Conservation (phyloP, 1,140 invertebrate species). For the Latrodectus geometricus region DNA sequence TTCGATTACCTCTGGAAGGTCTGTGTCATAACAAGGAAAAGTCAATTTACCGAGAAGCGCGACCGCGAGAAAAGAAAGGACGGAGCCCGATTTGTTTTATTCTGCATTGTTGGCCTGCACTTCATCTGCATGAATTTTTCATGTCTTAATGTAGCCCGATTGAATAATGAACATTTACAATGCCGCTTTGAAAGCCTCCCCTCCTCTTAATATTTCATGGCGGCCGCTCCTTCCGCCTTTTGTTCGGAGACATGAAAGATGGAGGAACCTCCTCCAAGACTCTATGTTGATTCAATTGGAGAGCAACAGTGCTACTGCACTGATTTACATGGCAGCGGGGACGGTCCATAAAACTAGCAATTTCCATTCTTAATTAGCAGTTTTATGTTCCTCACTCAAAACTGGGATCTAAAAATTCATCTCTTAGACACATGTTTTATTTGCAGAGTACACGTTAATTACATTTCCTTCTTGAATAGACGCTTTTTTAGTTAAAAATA, state of each 20-base stretch:
- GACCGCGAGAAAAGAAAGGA: conserved; percentile 49
- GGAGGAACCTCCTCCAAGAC: conserved; percentile 34
- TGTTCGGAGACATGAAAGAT: conserved; percentile 62
- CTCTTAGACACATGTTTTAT: no score
- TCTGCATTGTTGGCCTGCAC: conserved; percentile 61
- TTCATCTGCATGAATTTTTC: conserved; percentile 64
- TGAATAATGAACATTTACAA: conserved; percentile 64
- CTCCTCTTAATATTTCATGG: conserved; percentile 63
- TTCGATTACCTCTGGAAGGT: conserved; percentile 57
- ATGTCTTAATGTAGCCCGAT: conserved; percentile 63
- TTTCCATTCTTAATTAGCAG: no score
- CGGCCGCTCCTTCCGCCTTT: conserved; percentile 51
- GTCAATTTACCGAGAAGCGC: conserved; percentile 57
- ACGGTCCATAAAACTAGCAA: not conserved
- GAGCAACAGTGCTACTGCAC: conserved; percentile 56
- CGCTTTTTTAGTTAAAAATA: no score
- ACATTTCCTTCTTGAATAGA: no score
- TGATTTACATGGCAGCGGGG: conserved; percentile 57
- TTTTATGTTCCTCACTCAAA: no score
- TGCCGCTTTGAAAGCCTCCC: conserved; percentile 42
- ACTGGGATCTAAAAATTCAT: no score
- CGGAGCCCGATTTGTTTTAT: conserved; percentile 61
- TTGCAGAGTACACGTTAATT: no score
- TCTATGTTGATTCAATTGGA: conserved; percentile 60
- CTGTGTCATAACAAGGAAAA: conserved; percentile 57